A percentile compares a stretch with the other conserved stretches of the same genome.
phyloP scores from a whole-genome alignment of 2,113 vertebrate genomes.

The Calcarius ornatus region DNA sequence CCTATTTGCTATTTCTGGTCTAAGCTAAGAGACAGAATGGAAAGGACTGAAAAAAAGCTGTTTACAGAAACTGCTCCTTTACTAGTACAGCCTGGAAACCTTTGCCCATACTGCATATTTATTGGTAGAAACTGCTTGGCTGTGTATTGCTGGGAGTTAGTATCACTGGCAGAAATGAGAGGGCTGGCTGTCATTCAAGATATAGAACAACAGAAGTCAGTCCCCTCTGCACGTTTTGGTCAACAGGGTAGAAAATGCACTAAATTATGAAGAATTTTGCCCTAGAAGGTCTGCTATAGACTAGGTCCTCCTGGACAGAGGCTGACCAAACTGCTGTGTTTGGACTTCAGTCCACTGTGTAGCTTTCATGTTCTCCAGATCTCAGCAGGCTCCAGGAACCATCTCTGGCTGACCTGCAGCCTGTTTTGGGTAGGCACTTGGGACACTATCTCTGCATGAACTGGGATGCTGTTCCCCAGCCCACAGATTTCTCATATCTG shows the following conservation, averaged over 20 bases:
- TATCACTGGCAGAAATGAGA: background rate
- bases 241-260: background rate
- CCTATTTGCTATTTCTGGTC: background rate
- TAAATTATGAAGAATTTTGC: background rate
- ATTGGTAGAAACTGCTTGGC: background rate
- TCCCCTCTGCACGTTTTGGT: background rate
- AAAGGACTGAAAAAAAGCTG: background rate
- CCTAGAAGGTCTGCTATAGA: background rate
- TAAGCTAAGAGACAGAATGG: background rate
- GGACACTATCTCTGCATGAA: background rate
- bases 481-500: background rate
- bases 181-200: background rate
- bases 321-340: background rate
- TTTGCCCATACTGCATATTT: background rate
- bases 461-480: rapidly evolving
- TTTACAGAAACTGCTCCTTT: background rate
- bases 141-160: background rate
- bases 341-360: background rate
- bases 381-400: background rate
- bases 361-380: background rate
- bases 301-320: background rate
- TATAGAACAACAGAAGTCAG: background rate
- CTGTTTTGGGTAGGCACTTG: background rate
- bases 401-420: background rate
- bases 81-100: background rate